phyloP scores from a whole-genome alignment of 2,797 vertebrate genomes.

The Botia kubotai region DNA sequence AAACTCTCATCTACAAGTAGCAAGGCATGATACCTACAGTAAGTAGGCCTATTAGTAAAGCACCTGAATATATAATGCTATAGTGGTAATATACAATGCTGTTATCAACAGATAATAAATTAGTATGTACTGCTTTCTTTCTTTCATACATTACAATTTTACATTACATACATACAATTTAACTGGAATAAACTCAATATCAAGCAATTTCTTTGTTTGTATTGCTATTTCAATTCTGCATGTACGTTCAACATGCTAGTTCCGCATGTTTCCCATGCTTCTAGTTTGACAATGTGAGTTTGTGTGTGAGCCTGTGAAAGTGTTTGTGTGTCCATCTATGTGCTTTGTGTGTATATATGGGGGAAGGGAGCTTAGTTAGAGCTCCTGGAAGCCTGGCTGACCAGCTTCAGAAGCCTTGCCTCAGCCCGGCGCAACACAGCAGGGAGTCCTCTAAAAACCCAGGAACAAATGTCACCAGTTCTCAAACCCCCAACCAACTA shows the following conservation, averaged over 20 bases:
- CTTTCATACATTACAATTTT: neutral
- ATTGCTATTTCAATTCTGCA: neutral
- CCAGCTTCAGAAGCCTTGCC: slow-evolving; percentile 61
- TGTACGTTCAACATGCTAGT: neutral
- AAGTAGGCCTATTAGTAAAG: neutral
- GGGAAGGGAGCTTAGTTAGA: slow-evolving; percentile 52
- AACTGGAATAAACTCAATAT: neutral
- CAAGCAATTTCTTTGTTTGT: neutral
- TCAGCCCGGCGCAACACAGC: slow-evolving; percentile 59
- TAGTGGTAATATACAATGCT: neutral
- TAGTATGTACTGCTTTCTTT: neutral
- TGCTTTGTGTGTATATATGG: slow-evolving; percentile 41
- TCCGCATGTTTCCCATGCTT: slow-evolving; percentile 1
- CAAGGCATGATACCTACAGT: neutral
- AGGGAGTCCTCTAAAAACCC: slow-evolving; percentile 65
- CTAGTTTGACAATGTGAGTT: slow-evolving; percentile 16
- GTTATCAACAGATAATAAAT: too few relatives aligned
- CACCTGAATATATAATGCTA: neutral
- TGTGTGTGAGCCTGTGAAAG: slow-evolving; percentile 19
- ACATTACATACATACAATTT: neutral
- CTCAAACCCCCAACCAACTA: slow-evolving; percentile 32
- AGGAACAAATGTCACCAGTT: slow-evolving; percentile 62
- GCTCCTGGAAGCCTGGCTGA: slow-evolving; percentile 59
- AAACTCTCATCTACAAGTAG: neutral
- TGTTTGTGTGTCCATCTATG: slow-evolving; percentile 27